Percentiles rank a stretch among this genome's conserved stretches.
Conservation (phyloP, 2,113 vertebrate species). For the Circaetus gallicus region DNA sequence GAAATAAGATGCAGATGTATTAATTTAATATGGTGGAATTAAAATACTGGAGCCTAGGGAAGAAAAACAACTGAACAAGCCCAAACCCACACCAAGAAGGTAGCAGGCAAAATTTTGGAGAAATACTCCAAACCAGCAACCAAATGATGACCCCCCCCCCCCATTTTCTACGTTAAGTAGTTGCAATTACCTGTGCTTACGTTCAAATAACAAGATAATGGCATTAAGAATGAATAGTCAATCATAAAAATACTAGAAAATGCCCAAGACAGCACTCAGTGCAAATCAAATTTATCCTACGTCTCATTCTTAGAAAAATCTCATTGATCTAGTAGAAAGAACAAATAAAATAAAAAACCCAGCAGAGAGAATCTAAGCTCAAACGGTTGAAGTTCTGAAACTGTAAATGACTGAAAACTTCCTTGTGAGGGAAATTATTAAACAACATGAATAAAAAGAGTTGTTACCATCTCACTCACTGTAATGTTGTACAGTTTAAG, state of each 20-base stretch:
- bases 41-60: neutral
- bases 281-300: neutral
- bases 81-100: neutral
- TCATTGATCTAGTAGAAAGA: neutral
- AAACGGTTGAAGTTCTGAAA: neutral
- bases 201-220: neutral
- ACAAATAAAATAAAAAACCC: neutral
- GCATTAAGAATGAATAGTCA: neutral
- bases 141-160: fast-evolving
- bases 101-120: neutral
- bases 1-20: neutral
- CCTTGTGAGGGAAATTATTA: neutral
- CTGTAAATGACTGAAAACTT: neutral
- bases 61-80: neutral
- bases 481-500: neutral
- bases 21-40: neutral
- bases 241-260: neutral
- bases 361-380: neutral
- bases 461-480: neutral
- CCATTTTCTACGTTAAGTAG: neutral
- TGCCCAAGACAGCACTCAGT: neutral
- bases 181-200: neutral
- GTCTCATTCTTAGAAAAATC: neutral
- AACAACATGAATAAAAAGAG: neutral
- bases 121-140: neutral